Evolutionary conservation across 2,888 invertebrate genomes (phyloP).

Genomic region (Metopia argyrocephala): DNA sequence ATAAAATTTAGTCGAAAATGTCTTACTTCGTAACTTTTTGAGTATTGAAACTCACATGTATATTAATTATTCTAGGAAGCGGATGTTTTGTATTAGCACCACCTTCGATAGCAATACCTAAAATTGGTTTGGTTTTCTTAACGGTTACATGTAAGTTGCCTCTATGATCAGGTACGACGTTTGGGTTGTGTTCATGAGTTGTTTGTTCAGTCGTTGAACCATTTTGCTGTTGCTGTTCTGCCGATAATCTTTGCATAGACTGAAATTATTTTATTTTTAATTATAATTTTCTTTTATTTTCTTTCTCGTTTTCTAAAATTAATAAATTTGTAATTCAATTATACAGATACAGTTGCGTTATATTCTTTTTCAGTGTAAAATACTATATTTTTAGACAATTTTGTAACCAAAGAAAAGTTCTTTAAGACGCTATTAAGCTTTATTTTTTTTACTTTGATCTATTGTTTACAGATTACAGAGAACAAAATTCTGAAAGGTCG

Average conservation of each 20-base stretch:
- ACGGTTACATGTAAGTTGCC: slow-evolving; percentile 93
- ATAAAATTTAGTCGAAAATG: no score
- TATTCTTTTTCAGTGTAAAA: background rate
- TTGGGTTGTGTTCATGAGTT: slow-evolving; percentile 80
- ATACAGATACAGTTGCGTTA: no score
- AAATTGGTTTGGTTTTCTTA: slow-evolving; percentile 94
- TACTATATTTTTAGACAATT: background rate
- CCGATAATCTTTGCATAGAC: slow-evolving; percentile 87
- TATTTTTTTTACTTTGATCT: no score
- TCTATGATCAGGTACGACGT: slow-evolving; percentile 90
- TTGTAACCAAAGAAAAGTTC: no score
- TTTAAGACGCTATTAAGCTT: no score
- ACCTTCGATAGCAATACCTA: slow-evolving; percentile 98
- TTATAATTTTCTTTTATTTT: background rate
- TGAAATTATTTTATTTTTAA: slow-evolving; percentile 73
- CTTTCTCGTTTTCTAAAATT: no score
- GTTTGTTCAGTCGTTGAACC: slow-evolving; percentile 79
- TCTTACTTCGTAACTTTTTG: no score
- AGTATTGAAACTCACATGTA: slow-evolving; percentile 87
- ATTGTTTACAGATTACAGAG: no score
- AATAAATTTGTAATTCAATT: background rate
- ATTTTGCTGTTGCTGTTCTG: slow-evolving; percentile 80
- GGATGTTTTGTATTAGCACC: slow-evolving; percentile 97
- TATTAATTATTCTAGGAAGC: slow-evolving; percentile 95
- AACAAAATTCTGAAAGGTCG: no score